Evolutionary conservation across 2,797 vertebrate genomes (phyloP).

Genomic region (Enteromius fasciolatus): DNA sequence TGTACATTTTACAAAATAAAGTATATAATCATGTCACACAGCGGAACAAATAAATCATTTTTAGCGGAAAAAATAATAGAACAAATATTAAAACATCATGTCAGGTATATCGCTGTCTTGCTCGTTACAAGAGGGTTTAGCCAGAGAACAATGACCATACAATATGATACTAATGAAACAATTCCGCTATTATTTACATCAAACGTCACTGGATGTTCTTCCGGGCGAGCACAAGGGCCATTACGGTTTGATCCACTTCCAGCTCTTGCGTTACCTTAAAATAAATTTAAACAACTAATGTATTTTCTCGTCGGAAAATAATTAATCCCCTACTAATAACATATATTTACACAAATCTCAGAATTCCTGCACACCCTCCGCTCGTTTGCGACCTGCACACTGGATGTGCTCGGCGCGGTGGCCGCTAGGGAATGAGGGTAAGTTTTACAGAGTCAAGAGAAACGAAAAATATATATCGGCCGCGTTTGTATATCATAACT

Average conservation of each 20-base stretch:
- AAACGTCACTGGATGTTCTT: conserved; percentile 41
- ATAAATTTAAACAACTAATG: background rate
- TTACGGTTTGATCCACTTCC: conserved; percentile 22
- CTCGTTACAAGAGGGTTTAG: background rate
- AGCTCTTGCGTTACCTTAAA: background rate
- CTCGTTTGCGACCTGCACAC: conserved; percentile 54
- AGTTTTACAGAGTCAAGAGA: background rate
- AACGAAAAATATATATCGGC: background rate
- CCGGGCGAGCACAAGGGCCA: conserved; percentile 41
- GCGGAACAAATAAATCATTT: background rate
- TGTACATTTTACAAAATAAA: background rate
- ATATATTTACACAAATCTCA: conserved; percentile 5
- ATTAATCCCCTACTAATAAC: conserved; percentile 32
- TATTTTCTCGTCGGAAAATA: background rate
- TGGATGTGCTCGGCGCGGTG: conserved; percentile 52
- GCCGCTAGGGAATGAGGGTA: conserved; percentile 1
- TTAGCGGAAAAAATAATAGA: background rate
- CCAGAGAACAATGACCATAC: background rate
- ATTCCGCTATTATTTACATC: conserved; percentile 30
- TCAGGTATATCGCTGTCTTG: background rate
- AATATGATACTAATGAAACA: conserved; percentile 7
- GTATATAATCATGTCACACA: background rate
- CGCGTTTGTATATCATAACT: background rate
- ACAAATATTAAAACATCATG: background rate
- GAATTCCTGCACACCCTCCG: conserved; percentile 37